Percentiles rank a stretch among this genome's conserved stretches.
Evolutionary conservation across 1,140 invertebrate species (phyloP).

Genomic region (Drosophila miranda): DNA sequence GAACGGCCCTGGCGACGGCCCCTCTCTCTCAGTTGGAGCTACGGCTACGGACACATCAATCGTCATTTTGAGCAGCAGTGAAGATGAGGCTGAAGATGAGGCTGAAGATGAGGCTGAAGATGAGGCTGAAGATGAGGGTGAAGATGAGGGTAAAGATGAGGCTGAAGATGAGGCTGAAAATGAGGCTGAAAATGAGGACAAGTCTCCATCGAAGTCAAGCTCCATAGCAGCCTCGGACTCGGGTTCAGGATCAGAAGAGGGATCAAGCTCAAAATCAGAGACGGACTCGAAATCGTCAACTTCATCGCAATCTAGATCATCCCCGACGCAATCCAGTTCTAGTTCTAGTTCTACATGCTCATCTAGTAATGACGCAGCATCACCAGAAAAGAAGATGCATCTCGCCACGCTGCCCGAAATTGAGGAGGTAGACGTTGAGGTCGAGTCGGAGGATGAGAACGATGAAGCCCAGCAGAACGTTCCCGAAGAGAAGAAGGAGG

Average conservation of each 20-base stretch:
- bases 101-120: neutral
- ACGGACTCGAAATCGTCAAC: no score
- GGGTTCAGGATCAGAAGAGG: no score
- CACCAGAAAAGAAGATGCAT: no score
- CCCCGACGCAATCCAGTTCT: no score
- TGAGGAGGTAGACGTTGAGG: neutral
- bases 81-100: neutral
- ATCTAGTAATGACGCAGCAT: no score
- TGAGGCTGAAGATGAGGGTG: neutral
- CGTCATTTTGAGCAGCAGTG: constrained; percentile 49
- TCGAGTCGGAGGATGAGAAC: neutral
- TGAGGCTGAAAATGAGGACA: neutral
- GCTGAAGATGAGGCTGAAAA: no score
- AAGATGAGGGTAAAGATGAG: no score
- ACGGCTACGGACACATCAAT: constrained; percentile 52
- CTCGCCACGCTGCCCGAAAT: neutral
- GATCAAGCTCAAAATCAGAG: no score
- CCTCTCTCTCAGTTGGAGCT: constrained; percentile 45
- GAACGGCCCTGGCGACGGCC: neutral
- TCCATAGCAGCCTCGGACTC: no score
- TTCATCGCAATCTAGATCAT: no score
- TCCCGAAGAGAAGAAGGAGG: no score
- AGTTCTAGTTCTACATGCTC: no score
- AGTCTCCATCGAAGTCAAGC: neutral
- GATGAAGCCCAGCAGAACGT: constrained; percentile 8